Evolutionary conservation across 2,113 vertebrate species (phyloP), one percentile per base, ranked within the genome.

Genomic region (Oncorhynchus mykiss): DNA sequence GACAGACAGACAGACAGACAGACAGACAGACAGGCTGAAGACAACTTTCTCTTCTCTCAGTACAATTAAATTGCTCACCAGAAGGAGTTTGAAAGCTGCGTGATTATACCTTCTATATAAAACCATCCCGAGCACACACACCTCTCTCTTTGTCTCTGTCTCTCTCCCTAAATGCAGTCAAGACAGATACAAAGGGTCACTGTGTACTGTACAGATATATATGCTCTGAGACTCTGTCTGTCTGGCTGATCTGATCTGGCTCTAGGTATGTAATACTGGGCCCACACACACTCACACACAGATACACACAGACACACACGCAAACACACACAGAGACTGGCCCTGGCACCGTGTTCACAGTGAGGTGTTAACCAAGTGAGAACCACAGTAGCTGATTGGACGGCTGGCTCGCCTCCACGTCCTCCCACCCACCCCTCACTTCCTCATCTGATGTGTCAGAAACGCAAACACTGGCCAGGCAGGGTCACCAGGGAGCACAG

Each of bases 301-400:
- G 31, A 34, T 34, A 34, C 31, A 34, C 31, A 34, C 31, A 34
- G 31, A 51, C 48, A 54, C 3, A 54, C 49, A 16, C 14, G 3
- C 9, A 14, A 12, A 54, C 3, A 16, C 49, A 54, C 27, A 51
- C 25, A 51, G 14, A 22, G 20, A 48, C n/a, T 24, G 24, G 57
- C 60, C 27, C 31, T 25, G 31, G 88, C 88, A 86, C 87, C 85
- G 78, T 84, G 82, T 84, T 81, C 85, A 71, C 51, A 70, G 78
- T 39, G 78, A 87, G 85, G 88, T 89, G 88, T 89, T 88, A 91
- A 91, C 87, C 76, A 80, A 91, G 88, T 91, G 89, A 83, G 87
- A 91, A 91, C 86, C 65, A 77, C 51, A 4, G 64, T 79, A 67
- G 76, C 88, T 84, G 12, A 84, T 78, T 81, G 86, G 85, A 88